Conservation (phyloP, 2,113 vertebrate genomes). For the Dascyllus trimaculatus region DNA sequence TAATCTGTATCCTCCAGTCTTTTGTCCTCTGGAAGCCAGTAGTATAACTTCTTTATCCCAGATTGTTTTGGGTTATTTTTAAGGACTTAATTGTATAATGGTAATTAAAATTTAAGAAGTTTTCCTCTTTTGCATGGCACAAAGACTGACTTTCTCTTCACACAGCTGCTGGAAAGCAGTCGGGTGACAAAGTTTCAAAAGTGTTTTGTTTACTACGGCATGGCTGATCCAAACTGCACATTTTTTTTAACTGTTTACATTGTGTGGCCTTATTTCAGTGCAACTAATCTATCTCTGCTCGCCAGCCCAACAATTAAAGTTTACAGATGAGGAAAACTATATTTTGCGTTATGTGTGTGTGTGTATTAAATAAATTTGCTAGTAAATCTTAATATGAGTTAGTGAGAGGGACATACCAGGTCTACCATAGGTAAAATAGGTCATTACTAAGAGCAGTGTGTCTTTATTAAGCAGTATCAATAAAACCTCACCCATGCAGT, state of each 20-base stretch:
- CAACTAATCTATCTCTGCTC: constrained; percentile 42
- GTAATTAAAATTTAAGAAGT: background rate
- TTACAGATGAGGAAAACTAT: constrained; percentile 34
- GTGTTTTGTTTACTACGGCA: constrained; percentile 47
- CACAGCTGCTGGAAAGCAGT: background rate
- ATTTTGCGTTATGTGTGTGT: constrained; percentile 9
- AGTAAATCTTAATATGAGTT: background rate
- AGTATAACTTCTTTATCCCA: background rate
- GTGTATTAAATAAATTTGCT: too few relatives aligned
- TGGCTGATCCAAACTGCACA: constrained; percentile 43
- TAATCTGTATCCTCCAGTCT: too few relatives aligned
- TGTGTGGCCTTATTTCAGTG: constrained; percentile 49
- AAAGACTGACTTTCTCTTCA: constrained; percentile 13
- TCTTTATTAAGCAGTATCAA: background rate
- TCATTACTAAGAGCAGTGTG: background rate
- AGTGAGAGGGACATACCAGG: background rate
- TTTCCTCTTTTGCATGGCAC: constrained; percentile 12
- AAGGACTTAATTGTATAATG: constrained; percentile 1
- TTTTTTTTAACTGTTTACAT: constrained; percentile 57
- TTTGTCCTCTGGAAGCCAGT: too few relatives aligned
- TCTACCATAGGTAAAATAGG: too few relatives aligned
- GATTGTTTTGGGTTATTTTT: constrained; percentile 22
- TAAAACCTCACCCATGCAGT: background rate
- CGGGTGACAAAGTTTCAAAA: constrained; percentile 11
- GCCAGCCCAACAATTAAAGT: constrained; percentile 62